These are phyloP conservation scores for Agrotis segetum DNA, from an alignment of 2,888 invertebrate genomes.

Conservation along the genomic window DNA sequence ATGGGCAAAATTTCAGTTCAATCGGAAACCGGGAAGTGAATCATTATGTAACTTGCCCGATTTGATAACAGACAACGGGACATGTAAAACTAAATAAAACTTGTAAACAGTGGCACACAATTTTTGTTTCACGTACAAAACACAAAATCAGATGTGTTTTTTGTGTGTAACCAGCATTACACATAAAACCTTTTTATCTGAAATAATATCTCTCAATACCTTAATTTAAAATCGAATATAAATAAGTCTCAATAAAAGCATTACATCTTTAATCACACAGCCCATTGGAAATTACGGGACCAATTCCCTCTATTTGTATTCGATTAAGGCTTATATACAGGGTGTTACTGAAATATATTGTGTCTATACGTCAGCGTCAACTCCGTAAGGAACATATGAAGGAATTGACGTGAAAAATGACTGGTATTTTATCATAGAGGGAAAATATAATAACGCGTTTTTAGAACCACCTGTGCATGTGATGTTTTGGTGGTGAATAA, in stretches of 20 bases:
- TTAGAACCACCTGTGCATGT: slow-evolving; percentile 41
- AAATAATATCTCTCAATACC: neutral
- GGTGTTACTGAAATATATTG: slow-evolving; percentile 73
- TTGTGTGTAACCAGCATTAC: too few species aligned
- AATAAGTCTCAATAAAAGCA: slow-evolving; percentile 2
- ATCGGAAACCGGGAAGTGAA: too few species aligned
- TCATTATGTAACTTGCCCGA: too few species aligned
- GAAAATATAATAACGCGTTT: slow-evolving; percentile 62
- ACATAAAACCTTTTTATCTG: neutral
- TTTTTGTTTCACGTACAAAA: too few species aligned
- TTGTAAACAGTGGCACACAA: neutral
- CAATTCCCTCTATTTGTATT: slow-evolving; percentile 70
- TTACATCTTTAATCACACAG: slow-evolving; percentile 24
- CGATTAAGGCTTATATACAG: slow-evolving; percentile 77
- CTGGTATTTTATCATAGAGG: slow-evolving; percentile 72
- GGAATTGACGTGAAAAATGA: slow-evolving; percentile 78
- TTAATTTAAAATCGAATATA: slow-evolving; percentile 19
- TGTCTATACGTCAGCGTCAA: slow-evolving; percentile 79
- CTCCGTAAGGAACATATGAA: slow-evolving; percentile 71
- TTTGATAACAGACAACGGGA: too few species aligned
- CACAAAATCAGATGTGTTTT: too few species aligned
- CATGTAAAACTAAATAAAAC: neutral
- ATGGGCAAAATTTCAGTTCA: too few species aligned
- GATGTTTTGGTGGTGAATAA: slow-evolving; percentile 14
- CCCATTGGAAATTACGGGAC: slow-evolving; percentile 16